Conservation (phyloP, 2,888 invertebrate genomes). For the Eurois occulta region DNA sequence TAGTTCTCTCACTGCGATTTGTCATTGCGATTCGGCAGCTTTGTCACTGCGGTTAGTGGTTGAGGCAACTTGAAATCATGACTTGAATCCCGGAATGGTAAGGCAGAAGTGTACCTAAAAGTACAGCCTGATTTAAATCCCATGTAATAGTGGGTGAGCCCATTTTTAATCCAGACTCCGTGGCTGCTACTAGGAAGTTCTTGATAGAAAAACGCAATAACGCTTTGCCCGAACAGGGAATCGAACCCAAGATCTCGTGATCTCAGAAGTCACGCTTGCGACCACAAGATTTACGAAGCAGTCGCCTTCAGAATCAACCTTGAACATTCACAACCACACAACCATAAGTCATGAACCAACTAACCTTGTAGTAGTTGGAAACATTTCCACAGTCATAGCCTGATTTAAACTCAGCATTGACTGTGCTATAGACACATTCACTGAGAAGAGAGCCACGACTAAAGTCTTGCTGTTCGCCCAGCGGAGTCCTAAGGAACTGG, state of each 20-base stretch:
- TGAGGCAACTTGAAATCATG: neutral
- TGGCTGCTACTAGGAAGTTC: neutral
- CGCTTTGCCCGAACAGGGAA: neutral
- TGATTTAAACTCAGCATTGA: conserved; percentile 76
- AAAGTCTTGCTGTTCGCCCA: conserved; percentile 75
- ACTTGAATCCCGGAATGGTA: neutral
- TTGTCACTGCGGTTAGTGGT: neutral
- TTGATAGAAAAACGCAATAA: neutral
- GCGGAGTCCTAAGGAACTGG: conserved; percentile 70
- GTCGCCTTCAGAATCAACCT: neutral
- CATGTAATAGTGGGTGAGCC: neutral
- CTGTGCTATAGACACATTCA: conserved; percentile 73
- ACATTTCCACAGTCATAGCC: conserved; percentile 77
- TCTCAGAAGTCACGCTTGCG: neutral
- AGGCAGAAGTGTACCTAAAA: neutral
- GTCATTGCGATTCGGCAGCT: neutral
- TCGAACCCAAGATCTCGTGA: too few species aligned
- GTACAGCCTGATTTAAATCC: neutral
- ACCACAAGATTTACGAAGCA: neutral
- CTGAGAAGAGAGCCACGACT: conserved; percentile 77
- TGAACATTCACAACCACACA: neutral
- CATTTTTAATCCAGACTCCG: neutral
- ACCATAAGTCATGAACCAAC: neutral
- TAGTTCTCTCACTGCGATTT: neutral
- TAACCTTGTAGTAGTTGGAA: conserved; percentile 81